Evolutionary conservation across 1,140 invertebrate species (phyloP).

Genomic region (Phymorhynchus buccinoides): DNA sequence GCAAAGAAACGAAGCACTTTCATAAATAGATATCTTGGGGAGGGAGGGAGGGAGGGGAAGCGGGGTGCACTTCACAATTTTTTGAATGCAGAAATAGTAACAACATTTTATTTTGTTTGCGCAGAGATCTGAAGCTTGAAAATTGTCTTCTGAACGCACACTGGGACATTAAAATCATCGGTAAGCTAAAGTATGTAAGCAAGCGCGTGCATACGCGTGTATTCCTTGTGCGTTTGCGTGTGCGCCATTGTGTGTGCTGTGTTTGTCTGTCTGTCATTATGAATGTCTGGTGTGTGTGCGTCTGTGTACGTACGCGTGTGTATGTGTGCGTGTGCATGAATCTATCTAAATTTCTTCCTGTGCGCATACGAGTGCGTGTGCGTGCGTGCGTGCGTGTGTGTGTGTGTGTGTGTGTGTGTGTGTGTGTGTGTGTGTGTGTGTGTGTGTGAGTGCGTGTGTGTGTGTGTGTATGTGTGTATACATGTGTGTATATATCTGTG

Average conservation of each 20-base stretch:
- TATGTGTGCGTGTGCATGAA: not conserved
- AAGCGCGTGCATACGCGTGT: too few relatives aligned
- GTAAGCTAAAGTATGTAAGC: too few relatives aligned
- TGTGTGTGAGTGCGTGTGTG: conserved; percentile 14
- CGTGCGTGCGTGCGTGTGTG: conserved; percentile 12
- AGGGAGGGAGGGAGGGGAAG: too few relatives aligned
- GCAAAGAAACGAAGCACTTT: too few relatives aligned
- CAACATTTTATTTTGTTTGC: conserved; percentile 23
- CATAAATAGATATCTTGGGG: too few relatives aligned
- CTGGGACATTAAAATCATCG: conserved; percentile 71
- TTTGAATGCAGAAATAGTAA: too few relatives aligned
- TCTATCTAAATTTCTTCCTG: not conserved
- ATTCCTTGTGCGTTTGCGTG: too few relatives aligned
- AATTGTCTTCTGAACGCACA: conserved; percentile 69
- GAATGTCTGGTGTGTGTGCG: not conserved
- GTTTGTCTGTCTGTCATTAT: not conserved
- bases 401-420: not conserved
- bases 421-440: conserved; percentile 25
- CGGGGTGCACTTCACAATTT: too few relatives aligned
- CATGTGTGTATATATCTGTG: not conserved
- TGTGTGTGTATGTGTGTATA: conserved; percentile 5
- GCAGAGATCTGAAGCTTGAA: conserved; percentile 71
- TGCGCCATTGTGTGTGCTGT: not conserved
- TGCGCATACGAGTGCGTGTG: conserved; percentile 1
- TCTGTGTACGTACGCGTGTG: not conserved